Evolutionary conservation across 2,888 invertebrate genomes (phyloP), one percentile per base, ranked within the genome.

Genomic region (Tromatobia lineatoria): DNA sequence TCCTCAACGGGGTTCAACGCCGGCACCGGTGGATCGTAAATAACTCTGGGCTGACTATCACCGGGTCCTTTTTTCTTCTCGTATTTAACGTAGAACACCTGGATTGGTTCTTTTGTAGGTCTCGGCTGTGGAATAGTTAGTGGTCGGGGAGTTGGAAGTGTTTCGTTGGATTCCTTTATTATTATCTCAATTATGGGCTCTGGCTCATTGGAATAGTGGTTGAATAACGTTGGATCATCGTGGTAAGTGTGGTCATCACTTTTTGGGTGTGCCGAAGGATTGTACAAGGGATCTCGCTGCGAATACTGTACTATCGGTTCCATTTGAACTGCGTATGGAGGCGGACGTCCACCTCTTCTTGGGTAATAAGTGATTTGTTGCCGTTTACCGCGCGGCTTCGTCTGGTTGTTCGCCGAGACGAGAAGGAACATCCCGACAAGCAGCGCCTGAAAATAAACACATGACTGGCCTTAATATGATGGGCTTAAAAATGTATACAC

Each of bases 111-210:
- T 91, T 97, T 97, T 87, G 95, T 95, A 86, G 95, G 95, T 86
- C 95, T 95, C 0, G 85, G 42, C 2, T 90, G 81, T 0, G 89
- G 87, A 20, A 94, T 94, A 0, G 95, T 93, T 18, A 95, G 94
- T 2, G 95, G 95, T 10, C 95, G 94, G 6, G 94, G 94, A 2
- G 96, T 95, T 1, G 97, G 96, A 2, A 97, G 92, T 0, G 97
- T 95, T 90, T 97, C 97, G 91, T 98, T 98, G 0, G 98, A 97
- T 93, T 98, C 98, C 91, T 97, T 98, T 73, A 98, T 98, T 84
- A 98, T 98, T 87, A 98, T 98, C 94, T 98, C 98, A 89, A 98
- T 98, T 23, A 98, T 98, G 6, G 98, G 98, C 91, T 98, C 98
- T 0, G 98, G 98, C 73, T 97, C 97, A 94, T 95, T 90, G 87